A percentile compares a stretch with the other conserved stretches of the same genome.
phyloP scores from a whole-genome alignment of 2,888 invertebrate species.

The Laothoe populi region DNA sequence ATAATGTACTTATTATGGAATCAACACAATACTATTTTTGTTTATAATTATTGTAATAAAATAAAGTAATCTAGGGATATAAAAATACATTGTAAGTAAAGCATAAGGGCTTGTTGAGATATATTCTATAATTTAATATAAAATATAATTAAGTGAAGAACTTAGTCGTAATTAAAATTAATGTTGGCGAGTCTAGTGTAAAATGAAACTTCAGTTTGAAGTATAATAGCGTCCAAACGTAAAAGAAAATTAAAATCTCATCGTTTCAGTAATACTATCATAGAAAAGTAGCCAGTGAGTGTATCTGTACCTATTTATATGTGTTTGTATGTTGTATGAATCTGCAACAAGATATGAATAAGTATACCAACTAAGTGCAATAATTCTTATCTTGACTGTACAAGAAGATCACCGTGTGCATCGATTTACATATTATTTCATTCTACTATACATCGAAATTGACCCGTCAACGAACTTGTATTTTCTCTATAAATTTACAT shows the following conservation, averaged over 20 bases:
- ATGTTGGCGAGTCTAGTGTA: too few relatives aligned
- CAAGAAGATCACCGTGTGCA: not conserved
- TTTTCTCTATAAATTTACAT: slow-evolving; percentile 33
- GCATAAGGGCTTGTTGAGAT: too few relatives aligned
- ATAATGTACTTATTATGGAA: not conserved
- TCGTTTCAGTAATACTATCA: too few relatives aligned
- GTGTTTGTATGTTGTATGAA: not conserved
- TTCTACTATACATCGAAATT: slow-evolving; percentile 31
- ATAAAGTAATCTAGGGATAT: not conserved
- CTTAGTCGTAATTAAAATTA: too few relatives aligned
- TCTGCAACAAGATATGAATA: not conserved
- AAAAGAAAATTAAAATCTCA: too few relatives aligned
- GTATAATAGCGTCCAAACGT: too few relatives aligned
- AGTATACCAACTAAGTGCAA: not conserved
- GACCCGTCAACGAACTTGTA: slow-evolving; percentile 71
- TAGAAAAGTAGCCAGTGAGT: not conserved
- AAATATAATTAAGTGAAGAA: too few relatives aligned
- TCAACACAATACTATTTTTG: not conserved
- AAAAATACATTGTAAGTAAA: not conserved
- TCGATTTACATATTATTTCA: slow-evolving; percentile 11
- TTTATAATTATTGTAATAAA: not conserved
- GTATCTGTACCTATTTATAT: not conserved
- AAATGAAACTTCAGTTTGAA: too few relatives aligned
- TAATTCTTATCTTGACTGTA: not conserved
- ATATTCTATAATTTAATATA: too few relatives aligned